Evolutionary conservation across 2,797 vertebrate genomes (phyloP).

Genomic region (Trachops cirrhosus): DNA sequence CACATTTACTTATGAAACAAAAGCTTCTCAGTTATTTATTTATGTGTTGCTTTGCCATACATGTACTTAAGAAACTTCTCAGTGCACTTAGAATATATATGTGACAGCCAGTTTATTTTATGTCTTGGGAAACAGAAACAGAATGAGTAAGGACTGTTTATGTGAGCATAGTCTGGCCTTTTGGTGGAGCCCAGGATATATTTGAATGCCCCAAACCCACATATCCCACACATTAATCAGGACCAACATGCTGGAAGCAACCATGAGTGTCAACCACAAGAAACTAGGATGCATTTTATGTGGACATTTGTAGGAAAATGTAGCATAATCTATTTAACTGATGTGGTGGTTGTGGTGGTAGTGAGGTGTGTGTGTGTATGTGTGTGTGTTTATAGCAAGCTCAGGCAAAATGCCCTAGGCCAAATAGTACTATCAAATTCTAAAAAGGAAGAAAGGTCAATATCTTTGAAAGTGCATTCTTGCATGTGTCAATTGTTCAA

Average conservation of each 20-base stretch:
- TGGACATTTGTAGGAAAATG: conserved; percentile 2
- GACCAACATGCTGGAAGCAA: neutral
- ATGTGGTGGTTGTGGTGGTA: neutral
- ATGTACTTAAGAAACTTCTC: conserved; percentile 25
- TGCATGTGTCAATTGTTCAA: conserved; percentile 10
- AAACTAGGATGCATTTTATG: conserved; percentile 22
- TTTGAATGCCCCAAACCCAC: conserved; percentile 48
- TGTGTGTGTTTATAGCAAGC: neutral
- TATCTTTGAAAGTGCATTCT: conserved; percentile 34
- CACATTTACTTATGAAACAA: neutral
- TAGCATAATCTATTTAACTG: conserved; percentile 1
- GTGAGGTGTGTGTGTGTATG: neutral
- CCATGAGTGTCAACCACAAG: neutral
- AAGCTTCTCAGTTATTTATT: neutral
- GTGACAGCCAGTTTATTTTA: conserved; percentile 53
- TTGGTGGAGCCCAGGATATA: neutral
- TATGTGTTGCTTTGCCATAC: conserved; percentile 41
- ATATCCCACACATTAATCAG: conserved; percentile 38
- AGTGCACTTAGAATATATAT: conserved; percentile 50
- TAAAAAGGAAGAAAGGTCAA: neutral
- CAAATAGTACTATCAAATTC: neutral
- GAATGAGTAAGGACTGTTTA: conserved; percentile 40
- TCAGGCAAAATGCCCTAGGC: neutral
- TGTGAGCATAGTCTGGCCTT: conserved; percentile 22
- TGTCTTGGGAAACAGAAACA: conserved; percentile 49